These are phyloP conservation scores for Syndactyla subalaris DNA, from an alignment of 2,797 vertebrate genomes.

Conservation along the genomic window DNA sequence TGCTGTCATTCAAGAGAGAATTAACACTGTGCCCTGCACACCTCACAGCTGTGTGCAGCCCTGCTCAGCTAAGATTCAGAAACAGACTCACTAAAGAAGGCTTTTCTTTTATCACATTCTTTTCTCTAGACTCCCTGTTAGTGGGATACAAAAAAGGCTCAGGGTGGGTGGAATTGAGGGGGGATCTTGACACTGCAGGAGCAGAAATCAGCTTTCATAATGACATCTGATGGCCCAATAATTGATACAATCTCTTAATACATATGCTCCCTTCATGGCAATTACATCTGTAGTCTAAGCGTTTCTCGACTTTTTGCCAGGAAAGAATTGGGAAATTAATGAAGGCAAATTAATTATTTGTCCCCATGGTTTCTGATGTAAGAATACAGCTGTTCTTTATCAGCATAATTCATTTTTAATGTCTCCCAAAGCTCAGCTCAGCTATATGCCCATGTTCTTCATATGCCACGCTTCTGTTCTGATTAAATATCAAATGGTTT, in stretches of 20 bases:
- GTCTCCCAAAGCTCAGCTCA: constrained; percentile 34
- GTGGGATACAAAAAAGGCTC: not conserved
- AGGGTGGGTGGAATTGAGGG: rapidly evolving
- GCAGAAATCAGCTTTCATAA: not conserved
- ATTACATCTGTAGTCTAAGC: constrained; percentile 12
- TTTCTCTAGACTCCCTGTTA: not conserved
- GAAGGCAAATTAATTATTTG: constrained; percentile 61
- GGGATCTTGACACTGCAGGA: not conserved
- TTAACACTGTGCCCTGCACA: not conserved
- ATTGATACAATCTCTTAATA: not conserved
- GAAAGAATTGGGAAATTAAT: constrained; percentile 35
- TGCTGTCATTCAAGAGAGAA: not conserved
- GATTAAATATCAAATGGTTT: constrained; percentile 32
- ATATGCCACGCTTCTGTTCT: constrained; percentile 18
- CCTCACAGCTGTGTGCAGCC: not conserved
- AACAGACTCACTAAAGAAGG: not conserved
- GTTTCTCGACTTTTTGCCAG: constrained; percentile 37
- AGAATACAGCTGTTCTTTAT: constrained; percentile 57
- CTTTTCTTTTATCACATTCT: not conserved
- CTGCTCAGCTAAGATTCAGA: not conserved
- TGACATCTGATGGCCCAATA: not conserved
- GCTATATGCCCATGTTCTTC: constrained; percentile 2
- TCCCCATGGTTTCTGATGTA: constrained; percentile 19
- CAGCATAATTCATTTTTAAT: constrained; percentile 44
- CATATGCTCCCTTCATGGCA: not conserved